Evolutionary conservation across 2,113 vertebrate genomes (phyloP).

Genomic region (Chaenocephalus aceratus): DNA sequence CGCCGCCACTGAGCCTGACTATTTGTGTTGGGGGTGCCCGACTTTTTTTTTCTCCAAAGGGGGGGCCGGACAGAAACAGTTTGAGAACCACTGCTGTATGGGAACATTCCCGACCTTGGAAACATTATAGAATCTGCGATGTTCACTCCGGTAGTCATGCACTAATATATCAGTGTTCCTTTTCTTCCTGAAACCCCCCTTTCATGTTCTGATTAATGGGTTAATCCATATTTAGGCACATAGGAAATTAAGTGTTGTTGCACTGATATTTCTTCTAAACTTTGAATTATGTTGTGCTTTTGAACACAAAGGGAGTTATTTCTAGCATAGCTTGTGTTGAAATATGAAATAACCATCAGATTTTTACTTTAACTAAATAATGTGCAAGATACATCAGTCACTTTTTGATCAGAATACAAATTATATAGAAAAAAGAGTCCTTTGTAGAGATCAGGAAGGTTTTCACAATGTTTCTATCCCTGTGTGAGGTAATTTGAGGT

Average conservation of each 20-base stretch:
- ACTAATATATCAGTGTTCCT: neutral
- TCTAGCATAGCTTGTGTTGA: no score
- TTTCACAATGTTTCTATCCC: neutral
- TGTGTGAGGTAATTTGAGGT: slow-evolving; percentile 5
- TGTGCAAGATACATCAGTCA: neutral
- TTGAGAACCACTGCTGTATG: neutral
- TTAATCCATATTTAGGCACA: neutral
- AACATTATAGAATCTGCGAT: neutral
- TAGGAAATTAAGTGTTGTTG: no score
- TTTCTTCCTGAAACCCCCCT: neutral
- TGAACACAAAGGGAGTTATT: no score
- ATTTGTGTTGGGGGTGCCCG: no score
- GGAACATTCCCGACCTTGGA: neutral
- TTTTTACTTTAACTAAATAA: no score
- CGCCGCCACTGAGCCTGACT: no score
- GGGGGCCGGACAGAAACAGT: no score
- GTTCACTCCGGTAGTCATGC: neutral
- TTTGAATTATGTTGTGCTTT: no score
- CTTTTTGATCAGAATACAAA: neutral
- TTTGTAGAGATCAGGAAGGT: neutral
- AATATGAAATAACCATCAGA: no score
- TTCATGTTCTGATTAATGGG: neutral
- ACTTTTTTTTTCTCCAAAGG: no score
- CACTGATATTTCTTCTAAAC: no score
- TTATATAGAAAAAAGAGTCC: neutral